These are phyloP conservation scores for Neodiprion virginianus DNA, from an alignment of 1,140 invertebrate genomes.

Conservation along the genomic window DNA sequence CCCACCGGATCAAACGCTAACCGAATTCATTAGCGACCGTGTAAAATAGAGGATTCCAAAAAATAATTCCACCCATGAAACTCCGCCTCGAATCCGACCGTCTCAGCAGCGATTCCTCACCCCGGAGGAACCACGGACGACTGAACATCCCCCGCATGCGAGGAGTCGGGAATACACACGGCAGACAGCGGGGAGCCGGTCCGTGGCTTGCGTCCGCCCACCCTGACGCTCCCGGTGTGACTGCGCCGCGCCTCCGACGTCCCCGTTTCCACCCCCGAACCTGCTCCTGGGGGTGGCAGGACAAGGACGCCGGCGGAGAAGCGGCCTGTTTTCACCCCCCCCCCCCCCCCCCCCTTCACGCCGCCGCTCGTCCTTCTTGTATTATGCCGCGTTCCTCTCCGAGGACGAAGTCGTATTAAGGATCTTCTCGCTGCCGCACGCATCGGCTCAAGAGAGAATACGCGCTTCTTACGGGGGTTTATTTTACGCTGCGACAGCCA, in stretches of 20 bases:
- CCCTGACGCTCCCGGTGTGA: conserved; percentile 58
- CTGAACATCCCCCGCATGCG: conserved; percentile 6
- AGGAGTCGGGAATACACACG: neutral
- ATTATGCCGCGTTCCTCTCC: neutral
- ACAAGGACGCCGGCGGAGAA: neutral
- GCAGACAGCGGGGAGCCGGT: conserved; percentile 17
- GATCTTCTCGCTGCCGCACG: neutral
- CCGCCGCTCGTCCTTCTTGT: neutral
- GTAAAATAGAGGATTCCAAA: too few relatives aligned
- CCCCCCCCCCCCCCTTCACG: neutral
- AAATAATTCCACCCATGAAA: neutral
- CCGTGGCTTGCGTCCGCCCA: conserved; percentile 50
- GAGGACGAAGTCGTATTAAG: neutral
- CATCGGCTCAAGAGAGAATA: neutral
- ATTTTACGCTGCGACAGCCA: neutral
- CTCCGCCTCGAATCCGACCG: neutral
- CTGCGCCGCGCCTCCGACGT: conserved; percentile 53
- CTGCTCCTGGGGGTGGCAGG: conserved; percentile 13
- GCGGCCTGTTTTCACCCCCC: neutral
- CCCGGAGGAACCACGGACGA: neutral
- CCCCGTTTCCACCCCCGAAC: conserved; percentile 39
- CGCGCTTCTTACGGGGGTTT: neutral
- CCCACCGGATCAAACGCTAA: too few relatives aligned
- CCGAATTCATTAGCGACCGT: too few relatives aligned
- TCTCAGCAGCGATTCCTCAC: neutral